These are phyloP conservation scores for Dinomys branickii DNA, from an alignment of 2,113 vertebrate genomes.

Conservation along the genomic window DNA sequence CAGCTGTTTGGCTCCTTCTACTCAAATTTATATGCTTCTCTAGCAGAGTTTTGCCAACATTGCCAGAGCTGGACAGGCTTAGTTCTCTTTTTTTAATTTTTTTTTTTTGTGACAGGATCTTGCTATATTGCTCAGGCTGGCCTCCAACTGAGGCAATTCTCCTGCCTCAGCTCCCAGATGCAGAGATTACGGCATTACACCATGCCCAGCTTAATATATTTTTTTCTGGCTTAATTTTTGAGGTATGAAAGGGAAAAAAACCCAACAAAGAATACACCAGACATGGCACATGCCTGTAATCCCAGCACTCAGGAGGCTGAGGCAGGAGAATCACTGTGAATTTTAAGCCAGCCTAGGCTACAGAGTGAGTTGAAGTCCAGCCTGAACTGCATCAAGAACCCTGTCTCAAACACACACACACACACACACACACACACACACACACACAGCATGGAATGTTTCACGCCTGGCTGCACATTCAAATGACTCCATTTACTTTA, in stretches of 20 bases:
- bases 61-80: slow-evolving; percentile 3
- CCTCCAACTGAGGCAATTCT: not conserved
- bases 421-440: too few relatives aligned
- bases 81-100: not conserved
- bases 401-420: not conserved
- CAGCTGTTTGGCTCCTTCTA: not conserved
- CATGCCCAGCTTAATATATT: not conserved
- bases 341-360: not conserved
- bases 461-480: not conserved
- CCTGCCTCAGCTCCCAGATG: not conserved
- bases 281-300: not conserved
- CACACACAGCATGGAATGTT: not conserved
- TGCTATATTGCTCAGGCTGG: not conserved
- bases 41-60: not conserved
- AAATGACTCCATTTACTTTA: not conserved
- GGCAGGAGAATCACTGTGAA: not conserved
- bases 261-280: not conserved
- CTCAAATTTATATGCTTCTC: slow-evolving; percentile 49
- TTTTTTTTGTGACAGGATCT: not conserved
- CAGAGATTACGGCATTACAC: not conserved
- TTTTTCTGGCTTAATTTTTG: not conserved
- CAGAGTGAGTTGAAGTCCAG: not conserved
- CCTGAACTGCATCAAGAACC: not conserved
- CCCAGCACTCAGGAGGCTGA: not conserved
- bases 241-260: not conserved